Percentiles rank a stretch among this genome's conserved stretches.
phyloP scores from a whole-genome alignment of 2,797 vertebrate species.

The Garrulus glandarius region DNA sequence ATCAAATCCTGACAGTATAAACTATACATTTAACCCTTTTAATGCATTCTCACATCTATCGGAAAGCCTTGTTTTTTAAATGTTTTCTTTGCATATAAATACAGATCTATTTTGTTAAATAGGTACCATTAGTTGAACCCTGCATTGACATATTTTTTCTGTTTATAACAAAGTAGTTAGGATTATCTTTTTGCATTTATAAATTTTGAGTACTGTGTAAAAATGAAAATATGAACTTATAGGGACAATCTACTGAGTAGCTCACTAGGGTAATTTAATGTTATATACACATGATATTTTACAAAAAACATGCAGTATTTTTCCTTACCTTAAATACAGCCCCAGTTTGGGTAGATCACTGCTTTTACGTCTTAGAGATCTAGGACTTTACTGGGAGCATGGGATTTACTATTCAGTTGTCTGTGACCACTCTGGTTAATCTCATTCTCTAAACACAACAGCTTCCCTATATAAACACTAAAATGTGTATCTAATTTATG shows the following conservation, averaged over 20 bases:
- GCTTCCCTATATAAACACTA: constrained; percentile 19
- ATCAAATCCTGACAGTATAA: background rate
- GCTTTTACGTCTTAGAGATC: background rate
- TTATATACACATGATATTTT: background rate
- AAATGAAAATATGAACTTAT: background rate
- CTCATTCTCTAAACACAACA: constrained; percentile 43
- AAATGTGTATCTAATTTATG: constrained; percentile 42
- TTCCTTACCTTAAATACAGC: background rate
- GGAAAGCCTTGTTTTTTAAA: background rate
- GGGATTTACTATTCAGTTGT: constrained; percentile 37
- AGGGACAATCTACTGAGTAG: background rate
- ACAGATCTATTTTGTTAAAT: background rate
- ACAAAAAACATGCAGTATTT: background rate
- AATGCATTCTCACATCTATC: background rate
- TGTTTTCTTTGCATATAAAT: background rate
- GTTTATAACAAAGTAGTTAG: background rate
- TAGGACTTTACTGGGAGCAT: background rate
- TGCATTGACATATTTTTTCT: background rate
- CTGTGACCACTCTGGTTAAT: constrained; percentile 33
- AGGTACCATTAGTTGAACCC: background rate
- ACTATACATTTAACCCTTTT: background rate
- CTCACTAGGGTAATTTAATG: background rate
- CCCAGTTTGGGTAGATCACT: background rate
- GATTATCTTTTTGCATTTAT: background rate
- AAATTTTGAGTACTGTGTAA: background rate